Conservation (phyloP, 2,888 invertebrate genomes). For the Cephus pygmeus region DNA sequence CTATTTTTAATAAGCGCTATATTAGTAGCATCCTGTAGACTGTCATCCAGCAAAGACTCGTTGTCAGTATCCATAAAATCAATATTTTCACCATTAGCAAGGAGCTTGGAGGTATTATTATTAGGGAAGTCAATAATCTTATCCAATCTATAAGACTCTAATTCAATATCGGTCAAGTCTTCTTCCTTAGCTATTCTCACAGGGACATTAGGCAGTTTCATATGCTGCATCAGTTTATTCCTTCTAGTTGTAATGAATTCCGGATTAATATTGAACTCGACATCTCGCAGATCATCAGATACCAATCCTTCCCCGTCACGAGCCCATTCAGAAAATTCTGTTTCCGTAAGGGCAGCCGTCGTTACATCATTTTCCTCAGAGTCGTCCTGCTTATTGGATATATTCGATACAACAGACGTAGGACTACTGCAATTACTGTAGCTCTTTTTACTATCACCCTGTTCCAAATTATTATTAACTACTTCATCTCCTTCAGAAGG, state of each 20-base stretch:
- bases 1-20: slow-evolving; percentile 71
- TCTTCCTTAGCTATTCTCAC: slow-evolving; percentile 55
- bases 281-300: slow-evolving; percentile 79
- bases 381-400: slow-evolving; percentile 65
- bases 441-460: slow-evolving; percentile 45
- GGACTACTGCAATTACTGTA: slow-evolving; percentile 68
- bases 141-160: slow-evolving; percentile 61
- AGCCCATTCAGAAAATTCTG: slow-evolving; percentile 91
- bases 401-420: slow-evolving; percentile 67
- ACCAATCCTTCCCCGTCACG: slow-evolving; percentile 77
- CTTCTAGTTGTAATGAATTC: slow-evolving; percentile 59
- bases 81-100: slow-evolving; percentile 74
- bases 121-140: slow-evolving; percentile 33
- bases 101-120: slow-evolving; percentile 56
- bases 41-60: slow-evolving; percentile 79
- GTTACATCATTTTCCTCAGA: slow-evolving; percentile 76
- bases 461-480: slow-evolving; percentile 51
- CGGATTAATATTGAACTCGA: slow-evolving; percentile 72
- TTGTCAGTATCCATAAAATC: slow-evolving; percentile 90
- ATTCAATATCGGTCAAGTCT: slow-evolving; percentile 61
- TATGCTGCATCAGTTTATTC: slow-evolving; percentile 26
- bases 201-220: slow-evolving; percentile 15
- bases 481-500: slow-evolving; percentile 48
- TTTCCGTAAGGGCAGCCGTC: slow-evolving; percentile 82
- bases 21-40: slow-evolving; percentile 69